A percentile compares a stretch with the other conserved stretches of the same genome.
Evolutionary conservation across 2,113 vertebrate genomes (phyloP).

Genomic region (Felis chaus): DNA sequence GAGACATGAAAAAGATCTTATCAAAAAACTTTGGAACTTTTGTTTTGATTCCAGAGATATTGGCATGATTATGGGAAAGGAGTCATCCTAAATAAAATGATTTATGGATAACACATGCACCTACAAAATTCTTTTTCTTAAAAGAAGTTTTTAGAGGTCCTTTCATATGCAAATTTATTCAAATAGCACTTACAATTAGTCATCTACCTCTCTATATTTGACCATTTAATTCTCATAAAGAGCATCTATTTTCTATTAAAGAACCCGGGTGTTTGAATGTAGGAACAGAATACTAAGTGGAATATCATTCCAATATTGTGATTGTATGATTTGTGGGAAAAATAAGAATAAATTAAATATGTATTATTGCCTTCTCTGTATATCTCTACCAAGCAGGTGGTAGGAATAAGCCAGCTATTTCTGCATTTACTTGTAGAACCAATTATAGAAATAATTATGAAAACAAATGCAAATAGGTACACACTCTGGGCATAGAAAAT

Average conservation of each 20-base stretch:
- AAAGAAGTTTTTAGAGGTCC: not conserved
- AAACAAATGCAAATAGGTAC: constrained; percentile 27
- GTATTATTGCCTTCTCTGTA: not conserved
- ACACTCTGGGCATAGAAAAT: not conserved
- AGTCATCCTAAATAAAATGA: not conserved
- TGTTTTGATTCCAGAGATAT: not conserved
- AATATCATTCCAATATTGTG: constrained; percentile 31
- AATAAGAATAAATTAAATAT: constrained; percentile 41
- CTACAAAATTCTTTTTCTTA: not conserved
- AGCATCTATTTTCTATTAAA: constrained; percentile 39
- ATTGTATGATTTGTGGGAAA: constrained; percentile 5
- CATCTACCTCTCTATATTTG: not conserved
- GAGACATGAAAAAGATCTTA: not conserved
- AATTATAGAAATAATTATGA: constrained; percentile 41
- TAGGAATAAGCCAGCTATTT: constrained; percentile 27
- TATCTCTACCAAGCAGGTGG: constrained; percentile 44
- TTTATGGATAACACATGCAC: not conserved
- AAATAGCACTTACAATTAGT: constrained; percentile 27
- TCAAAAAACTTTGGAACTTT: not conserved
- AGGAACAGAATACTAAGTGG: constrained; percentile 51
- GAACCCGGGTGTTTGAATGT: not conserved
- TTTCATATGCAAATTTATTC: constrained; percentile 50
- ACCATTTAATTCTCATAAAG: not conserved
- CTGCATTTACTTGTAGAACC: constrained; percentile 31
- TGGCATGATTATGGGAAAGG: not conserved